Base-by-base conservation (phyloP, 1,140 invertebrate genomes). In the Lucilia cuprina region DNA sequence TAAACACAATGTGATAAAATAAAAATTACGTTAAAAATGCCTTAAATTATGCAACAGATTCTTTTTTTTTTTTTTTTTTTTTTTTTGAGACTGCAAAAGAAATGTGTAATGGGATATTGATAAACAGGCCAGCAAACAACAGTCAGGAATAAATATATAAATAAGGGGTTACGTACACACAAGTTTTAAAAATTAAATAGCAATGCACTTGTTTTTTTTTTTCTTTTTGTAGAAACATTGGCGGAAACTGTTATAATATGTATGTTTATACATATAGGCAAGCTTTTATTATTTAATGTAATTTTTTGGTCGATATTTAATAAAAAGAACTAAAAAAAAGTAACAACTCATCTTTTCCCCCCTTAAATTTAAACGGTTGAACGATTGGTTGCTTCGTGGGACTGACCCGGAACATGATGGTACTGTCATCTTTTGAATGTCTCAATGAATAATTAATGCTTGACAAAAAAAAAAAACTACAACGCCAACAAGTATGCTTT, bases 41-140 rank as follows among this genome's bases (percentile, higher is more conserved):
- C 82, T 70, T 65, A 82, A 82, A 82, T 82, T 82, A 70, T 82
- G 60, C 82, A 82, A 65, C 30, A 82, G 60, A 82, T 65, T 30
- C 70, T 34, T 65, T 65, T n/a, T 82, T 34, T 65, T 65, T n/a
- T 21, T 5, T 70, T 30, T 30, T 30, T 30, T 30, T 30, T 30
- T 30, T 30, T 30, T 30, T 30, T 30, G 25, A 30, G 25, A 30
- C 25, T 2, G 25, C 25, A 30, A 30, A 30, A 30, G 25, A 30
- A 30, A 30, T 30, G 3, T 30, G 25, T 30, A 30, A 30, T 30
- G 25, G 25, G 25, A 2, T 30, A 30, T 30, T 30, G 25, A 30
- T 30, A 30, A 3, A 1, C 25, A 1, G 25, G 25, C 25, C 25
- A 30, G 25, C 3, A 30, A 30, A 30, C 25, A 30, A 30, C 14